Base-by-base conservation (phyloP, 2,113 vertebrate species). In the Polypterus senegalus region DNA sequence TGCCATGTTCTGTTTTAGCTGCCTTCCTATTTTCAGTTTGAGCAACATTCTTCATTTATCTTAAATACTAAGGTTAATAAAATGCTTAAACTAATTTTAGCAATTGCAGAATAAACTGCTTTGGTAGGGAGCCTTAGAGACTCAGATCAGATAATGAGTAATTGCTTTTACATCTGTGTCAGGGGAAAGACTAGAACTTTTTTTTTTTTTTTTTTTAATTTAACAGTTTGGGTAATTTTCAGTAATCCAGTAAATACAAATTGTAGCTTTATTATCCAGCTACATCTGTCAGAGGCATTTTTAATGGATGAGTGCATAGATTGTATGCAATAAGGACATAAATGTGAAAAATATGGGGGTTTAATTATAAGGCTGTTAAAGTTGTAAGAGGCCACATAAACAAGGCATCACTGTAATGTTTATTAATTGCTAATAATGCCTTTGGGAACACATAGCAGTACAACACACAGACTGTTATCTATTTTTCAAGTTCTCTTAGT, bases 381-480 rank as follows among this genome's bases (percentile, higher is more conserved):
- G 86, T 87, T 87, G 83, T 76, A 81, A 77, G 72, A 82, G 87
- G 86, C 87, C 86, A 87, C 81, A 83, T 88, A 89, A 89, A 89
- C 86, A 89, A 87, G 83, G 72, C 82, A 80, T 78, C 75, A 79
- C 70, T 86, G 79, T 88, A 88, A 88, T 88, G 86, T 83, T 88
- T 88, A 88, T 86, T 89, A 89, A 89, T 88, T 88, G 84, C 88
- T 89, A 89, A 89, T 89, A 88, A 87, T 80, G 85, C 86, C 83
- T 88, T 86, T 84, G 79, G 74, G 73, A 75, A 83, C 81, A 78
- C 68, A 80, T 82, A 75, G 4, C 9, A 45, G 27, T 57, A 57
- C 27, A 44, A 44, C 56, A 57, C 5, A 57, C 27, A 27, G 27
- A 27, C 27, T 27, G 27, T 27, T 27, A 27, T 27, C 27, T 27